Evolutionary conservation across 2,113 vertebrate genomes (phyloP), one percentile per base, ranked within the genome.

Genomic region (Actenoides lindsayi): DNA sequence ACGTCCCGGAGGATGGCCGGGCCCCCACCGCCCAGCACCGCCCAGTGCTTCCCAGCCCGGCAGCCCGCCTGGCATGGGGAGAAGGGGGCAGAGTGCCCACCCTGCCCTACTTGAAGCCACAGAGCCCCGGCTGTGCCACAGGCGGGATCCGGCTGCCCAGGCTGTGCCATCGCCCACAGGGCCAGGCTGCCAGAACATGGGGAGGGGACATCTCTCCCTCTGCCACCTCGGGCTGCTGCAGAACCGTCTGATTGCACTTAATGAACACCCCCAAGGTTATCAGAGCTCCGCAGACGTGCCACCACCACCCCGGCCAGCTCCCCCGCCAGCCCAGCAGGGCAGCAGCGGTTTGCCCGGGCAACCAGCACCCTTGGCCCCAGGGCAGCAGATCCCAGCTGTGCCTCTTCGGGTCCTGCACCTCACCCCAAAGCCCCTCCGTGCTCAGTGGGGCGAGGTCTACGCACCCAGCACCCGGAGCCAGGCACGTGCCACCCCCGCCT

Each of bases 381-480:
- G 18, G 48, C 83, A 83, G 53, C 37, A 71, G 42, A 54, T 10
- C 23, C 2, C 0, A 17, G 18, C 21, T 68, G 39, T 1, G 0
- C 19, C 62, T 83, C 57, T 42, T 31, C 3, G 10, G 35, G 27
- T 21, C 42, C 25, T 0, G 0, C 12, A 14, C n/a, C 51, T 62
- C 35, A 60, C 11, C 13, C 30, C 1, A 0, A 81, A 46, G n/a
- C 16, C 48, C 44, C 31, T 13, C 28, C 1, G 1, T 35, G 44
- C 51, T 73, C 57, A 1, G 0, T 1, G 3, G 71, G 59, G 33
- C 0, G 2, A 50, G 10, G 27, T 37, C 33, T 39, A 62, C 0
- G 2, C 27, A 35, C n/a, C 12, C 0, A 0, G 41, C 51, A 31
- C 54, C 17, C 16, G 18, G 28, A 73, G 44, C 20, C 7, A 2